These are phyloP conservation scores for Drosophila kanekoi DNA, from an alignment of 2,888 invertebrate species.

Conservation along the genomic window DNA sequence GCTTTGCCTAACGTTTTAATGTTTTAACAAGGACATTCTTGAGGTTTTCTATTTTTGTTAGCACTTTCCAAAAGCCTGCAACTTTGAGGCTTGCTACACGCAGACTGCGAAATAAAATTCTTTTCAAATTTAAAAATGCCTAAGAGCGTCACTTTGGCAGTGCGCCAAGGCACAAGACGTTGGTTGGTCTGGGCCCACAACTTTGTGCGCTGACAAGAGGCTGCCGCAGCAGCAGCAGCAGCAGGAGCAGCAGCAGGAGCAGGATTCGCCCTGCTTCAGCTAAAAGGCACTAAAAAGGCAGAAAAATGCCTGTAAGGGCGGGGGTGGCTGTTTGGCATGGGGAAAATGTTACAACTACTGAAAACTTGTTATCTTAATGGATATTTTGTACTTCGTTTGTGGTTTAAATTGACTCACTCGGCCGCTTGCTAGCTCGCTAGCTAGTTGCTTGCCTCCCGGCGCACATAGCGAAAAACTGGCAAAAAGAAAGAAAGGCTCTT, in stretches of 20 bases:
- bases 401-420: slow-evolving; percentile 75
- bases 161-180: slow-evolving; percentile 58
- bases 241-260: slow-evolving; percentile 6
- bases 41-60: slow-evolving; percentile 20
- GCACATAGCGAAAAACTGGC: slow-evolving; percentile 34
- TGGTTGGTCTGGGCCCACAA: slow-evolving; percentile 38
- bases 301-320: slow-evolving; percentile 46
- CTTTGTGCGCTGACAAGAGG: slow-evolving; percentile 59
- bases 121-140: slow-evolving; percentile 75
- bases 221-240: slow-evolving; percentile 19
- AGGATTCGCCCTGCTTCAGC: slow-evolving; percentile 28
- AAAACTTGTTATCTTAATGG: slow-evolving; percentile 78
- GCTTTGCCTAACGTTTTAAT: slow-evolving; percentile 57
- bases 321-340: background rate
- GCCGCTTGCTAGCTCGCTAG: slow-evolving; percentile 34
- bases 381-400: slow-evolving; percentile 79
- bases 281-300: slow-evolving; percentile 66
- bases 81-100: slow-evolving; percentile 30
- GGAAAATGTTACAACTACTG: slow-evolving; percentile 73
- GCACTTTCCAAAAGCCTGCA: slow-evolving; percentile 39
- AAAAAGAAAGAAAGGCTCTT: slow-evolving; percentile 22
- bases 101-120: slow-evolving; percentile 57
- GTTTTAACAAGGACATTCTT: slow-evolving; percentile 56
- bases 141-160: slow-evolving; percentile 76
- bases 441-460: slow-evolving; percentile 41